Evolutionary conservation across 2,113 vertebrate species (phyloP).

Genomic region (Phalacrocorax aristotelis): DNA sequence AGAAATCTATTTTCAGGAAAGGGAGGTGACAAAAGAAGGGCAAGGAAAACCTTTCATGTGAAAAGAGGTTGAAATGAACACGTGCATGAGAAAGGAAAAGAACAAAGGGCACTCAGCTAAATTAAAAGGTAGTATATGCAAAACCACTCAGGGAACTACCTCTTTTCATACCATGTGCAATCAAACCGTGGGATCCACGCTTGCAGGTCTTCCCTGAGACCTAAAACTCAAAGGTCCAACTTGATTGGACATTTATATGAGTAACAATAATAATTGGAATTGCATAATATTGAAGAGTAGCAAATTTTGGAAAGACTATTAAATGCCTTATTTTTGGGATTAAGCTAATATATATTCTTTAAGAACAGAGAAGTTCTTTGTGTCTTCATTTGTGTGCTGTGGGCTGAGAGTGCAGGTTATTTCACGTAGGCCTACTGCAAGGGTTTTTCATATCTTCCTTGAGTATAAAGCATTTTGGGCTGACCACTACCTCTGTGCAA

Average conservation of each 20-base stretch:
- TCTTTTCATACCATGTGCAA: neutral
- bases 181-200: neutral
- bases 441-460: neutral
- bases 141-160: neutral
- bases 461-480: neutral
- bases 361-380: neutral
- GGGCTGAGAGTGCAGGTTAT: neutral
- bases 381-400: neutral
- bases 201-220: neutral
- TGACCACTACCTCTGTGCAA: neutral
- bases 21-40: neutral
- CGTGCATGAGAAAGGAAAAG: conserved; percentile 1
- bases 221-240: neutral
- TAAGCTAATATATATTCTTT: neutral
- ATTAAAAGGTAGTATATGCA: conserved; percentile 40
- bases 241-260: neutral
- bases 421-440: neutral
- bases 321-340: neutral
- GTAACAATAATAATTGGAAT: neutral
- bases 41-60: conserved; percentile 20
- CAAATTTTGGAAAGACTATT: neutral
- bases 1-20: conserved; percentile 28
- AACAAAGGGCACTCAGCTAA: conserved; percentile 30
- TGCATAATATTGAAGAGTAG: neutral
- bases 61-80: conserved; percentile 26